A percentile compares a stretch with the other conserved stretches of the same genome.
phyloP scores from a whole-genome alignment of 2,113 vertebrate species.

The Psilopogon haemacephalus region DNA sequence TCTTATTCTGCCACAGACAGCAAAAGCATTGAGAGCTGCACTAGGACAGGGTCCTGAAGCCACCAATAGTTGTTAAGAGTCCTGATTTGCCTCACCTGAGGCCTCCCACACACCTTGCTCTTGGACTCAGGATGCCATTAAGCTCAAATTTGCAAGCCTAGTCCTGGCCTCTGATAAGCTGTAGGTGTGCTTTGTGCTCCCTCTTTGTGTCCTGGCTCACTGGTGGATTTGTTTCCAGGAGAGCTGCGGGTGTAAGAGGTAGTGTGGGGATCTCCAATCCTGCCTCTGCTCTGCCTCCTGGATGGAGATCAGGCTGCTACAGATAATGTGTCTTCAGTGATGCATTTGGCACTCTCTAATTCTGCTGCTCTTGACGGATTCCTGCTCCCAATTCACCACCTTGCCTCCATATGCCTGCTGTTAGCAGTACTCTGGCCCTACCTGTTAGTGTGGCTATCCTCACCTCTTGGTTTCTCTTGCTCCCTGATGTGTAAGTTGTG shows the following conservation, averaged over 20 bases:
- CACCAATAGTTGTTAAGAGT: not conserved
- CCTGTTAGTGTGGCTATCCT: not conserved
- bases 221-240: not conserved
- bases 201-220: accelerated
- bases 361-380: not conserved
- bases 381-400: not conserved
- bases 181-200: accelerated
- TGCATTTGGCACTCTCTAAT: not conserved
- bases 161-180: accelerated
- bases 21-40: not conserved
- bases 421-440: not conserved
- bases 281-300: not conserved
- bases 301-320: not conserved
- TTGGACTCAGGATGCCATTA: not conserved
- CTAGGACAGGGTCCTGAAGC: not conserved
- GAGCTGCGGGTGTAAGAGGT: not conserved
- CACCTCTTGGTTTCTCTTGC: not conserved
- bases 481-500: not conserved
- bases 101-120: not conserved
- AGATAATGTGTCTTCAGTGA: not conserved
- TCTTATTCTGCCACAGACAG: not conserved
- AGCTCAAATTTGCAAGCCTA: not conserved
- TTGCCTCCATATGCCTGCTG: not conserved
- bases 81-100: not conserved
- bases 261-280: not conserved